A percentile compares a stretch with the other conserved stretches of the same genome.
phyloP scores from a whole-genome alignment of 2,888 invertebrate species.

The Latrodectus hesperus region DNA sequence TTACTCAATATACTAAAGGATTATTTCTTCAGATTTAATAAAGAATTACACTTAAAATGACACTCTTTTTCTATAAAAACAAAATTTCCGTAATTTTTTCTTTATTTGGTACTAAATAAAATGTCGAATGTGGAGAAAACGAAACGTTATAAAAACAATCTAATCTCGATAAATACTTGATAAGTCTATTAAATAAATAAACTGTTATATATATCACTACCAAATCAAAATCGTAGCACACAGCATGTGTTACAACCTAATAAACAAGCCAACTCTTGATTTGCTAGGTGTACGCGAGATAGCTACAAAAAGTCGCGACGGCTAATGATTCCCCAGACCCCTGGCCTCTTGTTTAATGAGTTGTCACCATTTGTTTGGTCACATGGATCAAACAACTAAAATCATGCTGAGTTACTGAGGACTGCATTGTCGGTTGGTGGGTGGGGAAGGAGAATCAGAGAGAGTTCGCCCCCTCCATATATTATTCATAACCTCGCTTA shows the following conservation, averaged over 20 bases:
- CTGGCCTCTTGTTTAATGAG: constrained; percentile 61
- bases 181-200: too few relatives aligned
- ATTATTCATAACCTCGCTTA: constrained; percentile 58
- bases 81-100: too few relatives aligned
- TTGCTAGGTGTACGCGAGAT: not conserved
- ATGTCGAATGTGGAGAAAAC: too few relatives aligned
- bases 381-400: constrained; percentile 45
- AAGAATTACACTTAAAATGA: too few relatives aligned
- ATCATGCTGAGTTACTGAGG: constrained; percentile 47
- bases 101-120: too few relatives aligned
- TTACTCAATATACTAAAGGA: too few relatives aligned
- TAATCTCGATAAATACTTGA: too few relatives aligned
- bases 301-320: constrained; percentile 19
- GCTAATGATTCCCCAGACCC: constrained; percentile 35
- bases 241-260: constrained; percentile 3
- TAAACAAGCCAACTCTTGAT: constrained; percentile 4
- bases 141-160: too few relatives aligned
- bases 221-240: not conserved
- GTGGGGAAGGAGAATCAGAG: constrained; percentile 6
- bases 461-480: constrained; percentile 39
- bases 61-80: too few relatives aligned
- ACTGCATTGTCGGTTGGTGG: not conserved
- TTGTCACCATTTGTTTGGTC: constrained; percentile 67
- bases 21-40: too few relatives aligned
- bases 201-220: not conserved